Evolutionary conservation across 1,140 invertebrate genomes (phyloP).

Genomic region (Cotesia typhae): DNA sequence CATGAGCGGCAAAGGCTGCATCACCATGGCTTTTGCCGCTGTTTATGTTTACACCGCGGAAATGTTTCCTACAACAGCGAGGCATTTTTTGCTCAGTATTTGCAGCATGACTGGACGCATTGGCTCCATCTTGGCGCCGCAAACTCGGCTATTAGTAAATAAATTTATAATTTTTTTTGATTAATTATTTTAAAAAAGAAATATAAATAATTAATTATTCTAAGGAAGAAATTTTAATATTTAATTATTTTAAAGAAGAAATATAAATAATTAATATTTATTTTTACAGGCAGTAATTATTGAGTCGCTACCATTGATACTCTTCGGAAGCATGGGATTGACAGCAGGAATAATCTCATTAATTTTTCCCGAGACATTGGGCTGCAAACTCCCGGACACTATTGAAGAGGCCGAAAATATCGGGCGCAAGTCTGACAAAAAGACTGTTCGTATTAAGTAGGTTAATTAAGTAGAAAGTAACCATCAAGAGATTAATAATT

Average conservation of each 20-base stretch:
- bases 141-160: slow-evolving; percentile 73
- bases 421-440: slow-evolving; percentile 45
- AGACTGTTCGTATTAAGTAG: background rate
- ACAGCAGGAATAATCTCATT: slow-evolving; percentile 71
- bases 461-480: background rate
- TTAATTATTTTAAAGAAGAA: no score
- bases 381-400: slow-evolving; percentile 74
- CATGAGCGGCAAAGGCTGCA: slow-evolving; percentile 78
- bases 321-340: slow-evolving; percentile 74
- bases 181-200: no score
- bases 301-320: slow-evolving; percentile 69
- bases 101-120: slow-evolving; percentile 78
- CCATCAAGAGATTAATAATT: background rate
- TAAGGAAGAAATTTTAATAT: no score
- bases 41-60: slow-evolving; percentile 78
- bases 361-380: slow-evolving; percentile 75
- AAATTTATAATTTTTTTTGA: background rate
- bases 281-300: slow-evolving; percentile 64
- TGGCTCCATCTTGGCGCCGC: slow-evolving; percentile 73
- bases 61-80: slow-evolving; percentile 75
- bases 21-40: slow-evolving; percentile 75
- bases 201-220: no score
- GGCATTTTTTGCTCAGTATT: slow-evolving; percentile 72
- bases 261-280: background rate
- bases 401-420: slow-evolving; percentile 74